A percentile compares a stretch with the other conserved stretches of the same genome.
Conservation (phyloP, 2,113 vertebrate genomes). For the Upupa epops region DNA sequence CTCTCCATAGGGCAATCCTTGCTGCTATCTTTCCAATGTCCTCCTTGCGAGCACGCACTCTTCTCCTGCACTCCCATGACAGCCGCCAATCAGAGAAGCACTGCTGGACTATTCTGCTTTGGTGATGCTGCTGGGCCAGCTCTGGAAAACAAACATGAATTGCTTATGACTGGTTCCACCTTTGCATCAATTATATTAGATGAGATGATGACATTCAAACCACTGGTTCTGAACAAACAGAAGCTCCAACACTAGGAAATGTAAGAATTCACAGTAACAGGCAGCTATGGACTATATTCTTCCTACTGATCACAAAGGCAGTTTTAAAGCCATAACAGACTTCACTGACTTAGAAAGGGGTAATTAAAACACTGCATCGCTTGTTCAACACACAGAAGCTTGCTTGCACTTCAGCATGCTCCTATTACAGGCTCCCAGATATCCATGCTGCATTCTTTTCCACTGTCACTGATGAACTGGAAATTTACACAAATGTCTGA, state of each 20-base stretch:
- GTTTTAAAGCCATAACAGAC: not conserved
- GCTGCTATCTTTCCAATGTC: constrained; percentile 57
- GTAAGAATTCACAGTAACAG: not conserved
- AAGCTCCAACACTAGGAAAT: not conserved
- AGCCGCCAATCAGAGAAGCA: constrained; percentile 78
- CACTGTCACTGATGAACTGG: not conserved
- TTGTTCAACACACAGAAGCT: not conserved
- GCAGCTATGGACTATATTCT: not conserved
- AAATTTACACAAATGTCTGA: not conserved
- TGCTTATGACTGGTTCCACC: not conserved
- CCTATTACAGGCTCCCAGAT: not conserved
- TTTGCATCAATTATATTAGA: not conserved
- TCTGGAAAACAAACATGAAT: constrained; percentile 51
- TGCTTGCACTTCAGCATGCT: not conserved
- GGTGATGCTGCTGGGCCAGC: constrained; percentile 63
- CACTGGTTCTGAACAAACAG: not conserved
- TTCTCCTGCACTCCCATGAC: constrained; percentile 59
- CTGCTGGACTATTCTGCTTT: not conserved
- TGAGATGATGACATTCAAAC: not conserved
- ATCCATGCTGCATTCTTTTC: not conserved
- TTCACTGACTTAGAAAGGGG: not conserved
- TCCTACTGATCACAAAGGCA: not conserved
- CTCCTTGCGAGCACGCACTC: constrained; percentile 31
- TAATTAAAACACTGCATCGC: not conserved
- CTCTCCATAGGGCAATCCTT: constrained; percentile 59